Evolutionary conservation across 1,140 invertebrate species (phyloP), one percentile per base, ranked within the genome.

Genomic region (Metopolophium dirhodum): DNA sequence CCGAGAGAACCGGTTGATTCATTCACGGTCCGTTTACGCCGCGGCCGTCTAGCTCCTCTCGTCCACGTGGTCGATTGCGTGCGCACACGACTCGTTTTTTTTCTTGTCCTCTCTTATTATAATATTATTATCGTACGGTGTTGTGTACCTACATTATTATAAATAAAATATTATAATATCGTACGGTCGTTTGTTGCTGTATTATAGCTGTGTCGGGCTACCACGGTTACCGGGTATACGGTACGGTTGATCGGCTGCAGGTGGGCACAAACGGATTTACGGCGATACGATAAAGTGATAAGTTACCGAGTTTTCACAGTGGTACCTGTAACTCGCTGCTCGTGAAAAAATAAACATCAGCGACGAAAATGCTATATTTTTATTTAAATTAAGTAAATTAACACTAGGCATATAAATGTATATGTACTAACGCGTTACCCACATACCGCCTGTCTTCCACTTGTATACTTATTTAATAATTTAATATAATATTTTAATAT

Each of bases 21-120:
- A 85, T 92, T 92, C 91, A 92, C 91, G 91, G 91, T 92, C 91
- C 91, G 91, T 91, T 91, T 91, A 49, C 90, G 61, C 61, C 90
- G 45, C 22, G 2, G 68, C 8, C 89, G 87, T 18, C 85, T 47
- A 26, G 22, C 30, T 77, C 61, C 37, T 45, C 37, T 85, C 57
- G 26, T 57, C 57, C 90, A 91, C 90, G 90, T 82, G 90, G 68
- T 83, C 35, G 90, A 45, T 83, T 45, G 41, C 68, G 90, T 41
- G 57, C 68, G 90, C 68, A 26, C n/a, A 77, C 45, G 45, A 91
- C 90, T 26, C 20, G 45, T 51, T 88, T 88, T 88, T 88, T 88
- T 88, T 88, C n/a, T 49, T 26, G 18, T 23, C 1, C 22, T 26
- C 37, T 85, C 22, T 41, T 83, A 22, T 83, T n/a, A 22, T 68